Base-by-base conservation (phyloP, 1,140 invertebrate species). In the Cephus cinctus region DNA sequence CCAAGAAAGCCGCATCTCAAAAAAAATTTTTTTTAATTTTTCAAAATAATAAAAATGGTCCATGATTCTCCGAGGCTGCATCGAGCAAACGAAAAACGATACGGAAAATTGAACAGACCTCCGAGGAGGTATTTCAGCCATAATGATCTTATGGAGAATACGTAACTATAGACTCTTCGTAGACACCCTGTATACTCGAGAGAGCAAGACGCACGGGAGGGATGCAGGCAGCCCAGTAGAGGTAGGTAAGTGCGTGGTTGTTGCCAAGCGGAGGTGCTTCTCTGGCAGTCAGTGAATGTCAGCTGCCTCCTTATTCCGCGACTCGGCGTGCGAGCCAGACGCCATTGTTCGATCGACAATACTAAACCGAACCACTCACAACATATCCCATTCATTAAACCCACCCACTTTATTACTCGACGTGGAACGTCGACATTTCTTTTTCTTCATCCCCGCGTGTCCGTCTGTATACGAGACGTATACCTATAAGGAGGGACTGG, bases 271-370 rank as follows among this genome's bases (percentile, higher is more conserved):
- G 62, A 61, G 59, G 57, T 56, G 59, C 54, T 66, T 59, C 56
- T 67, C 59, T n/a, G n/a, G 58, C 60, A 61, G 67, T 68, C 66
- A 69, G 60, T 48, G 56, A 67, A 68, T 68, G 62, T 71, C 69
- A 71, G 67, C 67, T 69, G 67, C 67, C 63, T 69, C 56, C 60
- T 68, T 60, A 55, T 63, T 61, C 56, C 62, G 52, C 54, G 56
- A n/a, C 25, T 27, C 54, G 47, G 53, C 55, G 54, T 52, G 47
- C 48, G 64, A 56, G 59, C 67, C 68, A 71, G 67, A 71, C 68
- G 61, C 58, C 58, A 71, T 71, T 71, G 68, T 71, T 66, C 67
- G 60, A 67, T 71, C 53, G 63, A 71, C 66, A 71, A 71, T 71
- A 63, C 66, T 65, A 63, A 66, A 61, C 63, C 65, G 61, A 71